Evolutionary conservation across 1,140 invertebrate species (phyloP).

Genomic region (Zaprionus ornatus): DNA sequence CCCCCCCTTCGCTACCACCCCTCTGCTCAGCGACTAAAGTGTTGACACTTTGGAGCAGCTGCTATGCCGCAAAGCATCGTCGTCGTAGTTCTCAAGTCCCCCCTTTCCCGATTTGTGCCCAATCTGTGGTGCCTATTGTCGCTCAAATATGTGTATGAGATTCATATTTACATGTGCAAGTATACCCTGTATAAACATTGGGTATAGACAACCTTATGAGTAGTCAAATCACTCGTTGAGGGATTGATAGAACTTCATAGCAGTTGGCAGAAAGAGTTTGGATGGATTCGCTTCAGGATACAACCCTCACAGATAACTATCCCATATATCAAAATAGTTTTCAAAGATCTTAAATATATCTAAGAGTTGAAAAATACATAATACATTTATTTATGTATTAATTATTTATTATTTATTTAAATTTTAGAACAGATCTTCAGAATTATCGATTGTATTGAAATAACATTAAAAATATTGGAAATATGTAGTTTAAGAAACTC

Average conservation of each 20-base stretch:
- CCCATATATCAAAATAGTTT: too few relatives aligned
- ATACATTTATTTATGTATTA: too few relatives aligned
- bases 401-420: too few relatives aligned
- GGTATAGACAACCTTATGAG: background rate
- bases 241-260: background rate
- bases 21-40: conserved; percentile 23
- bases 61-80: conserved; percentile 3
- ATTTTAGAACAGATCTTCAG: too few relatives aligned
- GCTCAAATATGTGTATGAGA: conserved; percentile 67
- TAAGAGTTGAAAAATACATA: too few relatives aligned
- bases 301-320: too few relatives aligned
- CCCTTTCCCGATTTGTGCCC: background rate
- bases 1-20: background rate
- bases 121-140: conserved; percentile 57
- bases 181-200: background rate
- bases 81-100: background rate
- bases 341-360: too few relatives aligned
- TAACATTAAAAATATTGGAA: too few relatives aligned
- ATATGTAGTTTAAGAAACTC: too few relatives aligned
- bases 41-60: conserved; percentile 56
- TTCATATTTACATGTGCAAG: conserved; percentile 38
- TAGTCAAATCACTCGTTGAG: background rate
- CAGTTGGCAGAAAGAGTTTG: background rate
- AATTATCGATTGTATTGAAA: too few relatives aligned
- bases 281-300: too few relatives aligned